Conservation (phyloP, 2,888 invertebrate species). For the Holacanthella duospinosa region DNA sequence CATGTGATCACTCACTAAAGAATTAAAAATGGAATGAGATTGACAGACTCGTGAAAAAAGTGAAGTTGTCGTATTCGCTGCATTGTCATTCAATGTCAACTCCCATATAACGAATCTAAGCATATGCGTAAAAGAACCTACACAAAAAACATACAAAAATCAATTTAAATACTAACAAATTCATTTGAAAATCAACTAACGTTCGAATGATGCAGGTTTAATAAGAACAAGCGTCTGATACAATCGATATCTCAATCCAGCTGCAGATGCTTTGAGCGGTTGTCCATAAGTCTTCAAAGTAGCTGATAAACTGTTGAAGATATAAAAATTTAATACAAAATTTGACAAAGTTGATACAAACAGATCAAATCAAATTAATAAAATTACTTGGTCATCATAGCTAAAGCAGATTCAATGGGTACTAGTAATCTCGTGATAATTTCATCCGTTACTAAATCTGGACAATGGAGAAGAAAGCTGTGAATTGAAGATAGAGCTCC, state of each 20-base stretch:
- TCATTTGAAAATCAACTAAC: slow-evolving; percentile 41
- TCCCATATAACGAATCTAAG: slow-evolving; percentile 86
- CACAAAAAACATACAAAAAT: slow-evolving; percentile 17
- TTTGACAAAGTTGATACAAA: neutral
- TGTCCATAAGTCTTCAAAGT: slow-evolving; percentile 82
- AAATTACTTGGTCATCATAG: slow-evolving; percentile 82
- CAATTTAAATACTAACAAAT: slow-evolving; percentile 1
- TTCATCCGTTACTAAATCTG: slow-evolving; percentile 82
- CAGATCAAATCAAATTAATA: too few relatives aligned
- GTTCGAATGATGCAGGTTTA: slow-evolving; percentile 69
- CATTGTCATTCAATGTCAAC: slow-evolving; percentile 86
- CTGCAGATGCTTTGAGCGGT: slow-evolving; percentile 84
- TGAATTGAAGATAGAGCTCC: slow-evolving; percentile 93
- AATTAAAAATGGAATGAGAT: slow-evolving; percentile 57
- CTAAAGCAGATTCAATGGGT: slow-evolving; percentile 89
- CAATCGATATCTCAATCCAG: slow-evolving; percentile 80
- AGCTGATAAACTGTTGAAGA: slow-evolving; percentile 69
- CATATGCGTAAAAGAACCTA: slow-evolving; percentile 71
- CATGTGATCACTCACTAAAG: slow-evolving; percentile 88
- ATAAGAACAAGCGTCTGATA: slow-evolving; percentile 75
- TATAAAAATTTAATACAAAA: slow-evolving; percentile 36
- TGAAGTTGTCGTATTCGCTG: slow-evolving; percentile 80
- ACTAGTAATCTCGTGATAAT: slow-evolving; percentile 75
- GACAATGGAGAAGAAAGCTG: slow-evolving; percentile 81
- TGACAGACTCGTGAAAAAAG: slow-evolving; percentile 71